Conservation (phyloP, 30 jellyfish, hydroid and myxozoan species). For the Mastigias papua region DNA sequence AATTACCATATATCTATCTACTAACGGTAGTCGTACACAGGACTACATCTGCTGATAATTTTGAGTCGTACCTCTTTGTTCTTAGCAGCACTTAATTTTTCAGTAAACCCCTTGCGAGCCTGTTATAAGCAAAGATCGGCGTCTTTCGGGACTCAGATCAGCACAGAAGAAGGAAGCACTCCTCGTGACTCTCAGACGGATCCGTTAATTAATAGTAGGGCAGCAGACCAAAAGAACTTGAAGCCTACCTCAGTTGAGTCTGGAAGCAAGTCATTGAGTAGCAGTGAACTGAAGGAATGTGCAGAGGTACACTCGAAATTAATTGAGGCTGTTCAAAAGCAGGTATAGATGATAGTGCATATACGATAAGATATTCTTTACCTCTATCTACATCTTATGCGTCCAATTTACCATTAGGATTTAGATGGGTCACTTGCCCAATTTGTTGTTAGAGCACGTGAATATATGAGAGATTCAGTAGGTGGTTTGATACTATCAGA, state of each 20-base stretch:
- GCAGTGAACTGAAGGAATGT: constrained; percentile 35
- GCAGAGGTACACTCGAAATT: constrained; percentile 49
- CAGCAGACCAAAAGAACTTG: background rate
- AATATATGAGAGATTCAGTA: no score
- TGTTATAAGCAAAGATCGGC: constrained; percentile 33
- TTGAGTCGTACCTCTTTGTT: background rate
- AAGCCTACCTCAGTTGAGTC: background rate
- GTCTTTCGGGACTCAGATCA: background rate
- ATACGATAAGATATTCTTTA: no score
- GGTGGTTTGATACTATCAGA: no score
- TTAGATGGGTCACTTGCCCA: no score
- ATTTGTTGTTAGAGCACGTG: no score
- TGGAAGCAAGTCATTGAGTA: background rate
- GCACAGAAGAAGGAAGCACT: background rate
- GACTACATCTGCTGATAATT: background rate
- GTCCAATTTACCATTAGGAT: no score
- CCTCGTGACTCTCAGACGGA: background rate
- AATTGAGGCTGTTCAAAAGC: constrained; percentile 36
- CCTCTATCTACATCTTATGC: no score
- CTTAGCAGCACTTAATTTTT: background rate
- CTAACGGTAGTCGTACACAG: no score
- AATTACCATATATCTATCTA: no score
- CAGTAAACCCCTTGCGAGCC: constrained; percentile 50
- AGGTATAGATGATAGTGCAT: background rate
- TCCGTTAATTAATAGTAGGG: background rate